Percentiles rank a stretch among this genome's conserved stretches.
phyloP scores from a whole-genome alignment of 1,140 invertebrate species.

The Bombus superbus region DNA sequence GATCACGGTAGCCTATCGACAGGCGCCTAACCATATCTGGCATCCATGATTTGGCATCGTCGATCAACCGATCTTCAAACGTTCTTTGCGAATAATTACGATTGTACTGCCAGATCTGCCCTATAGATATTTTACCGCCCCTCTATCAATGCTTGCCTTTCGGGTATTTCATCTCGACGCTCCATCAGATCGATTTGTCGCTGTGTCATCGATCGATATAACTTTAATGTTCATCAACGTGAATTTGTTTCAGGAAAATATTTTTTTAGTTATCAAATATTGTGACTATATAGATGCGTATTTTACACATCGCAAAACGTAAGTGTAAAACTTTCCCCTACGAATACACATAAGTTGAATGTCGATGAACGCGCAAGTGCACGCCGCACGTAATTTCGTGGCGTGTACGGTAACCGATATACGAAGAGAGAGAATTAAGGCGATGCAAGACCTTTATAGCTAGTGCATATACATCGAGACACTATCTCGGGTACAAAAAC shows the following conservation, averaged over 20 bases:
- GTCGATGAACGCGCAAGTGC: not conserved
- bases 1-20: not conserved
- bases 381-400: conserved; percentile 4
- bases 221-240: not conserved
- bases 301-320: not conserved
- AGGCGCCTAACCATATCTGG: not conserved
- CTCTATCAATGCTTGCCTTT: not conserved
- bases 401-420: not conserved
- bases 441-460: not conserved
- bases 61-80: not conserved
- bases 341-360: not conserved
- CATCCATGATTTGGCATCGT: not conserved
- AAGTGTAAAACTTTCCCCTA: too few relatives aligned
- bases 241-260: not conserved
- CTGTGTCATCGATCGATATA: not conserved
- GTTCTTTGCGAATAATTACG: not conserved
- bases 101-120: not conserved
- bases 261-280: not conserved
- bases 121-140: too few relatives aligned
- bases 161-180: not conserved
- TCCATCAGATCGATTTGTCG: not conserved
- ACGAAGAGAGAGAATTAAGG: conserved; percentile 18
- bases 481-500: conserved; percentile 13
- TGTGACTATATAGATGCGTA: too few relatives aligned
- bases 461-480: not conserved